Evolutionary conservation across 2,888 invertebrate species (phyloP), one percentile per base, ranked within the genome.

Genomic region (Agrochola lota): DNA sequence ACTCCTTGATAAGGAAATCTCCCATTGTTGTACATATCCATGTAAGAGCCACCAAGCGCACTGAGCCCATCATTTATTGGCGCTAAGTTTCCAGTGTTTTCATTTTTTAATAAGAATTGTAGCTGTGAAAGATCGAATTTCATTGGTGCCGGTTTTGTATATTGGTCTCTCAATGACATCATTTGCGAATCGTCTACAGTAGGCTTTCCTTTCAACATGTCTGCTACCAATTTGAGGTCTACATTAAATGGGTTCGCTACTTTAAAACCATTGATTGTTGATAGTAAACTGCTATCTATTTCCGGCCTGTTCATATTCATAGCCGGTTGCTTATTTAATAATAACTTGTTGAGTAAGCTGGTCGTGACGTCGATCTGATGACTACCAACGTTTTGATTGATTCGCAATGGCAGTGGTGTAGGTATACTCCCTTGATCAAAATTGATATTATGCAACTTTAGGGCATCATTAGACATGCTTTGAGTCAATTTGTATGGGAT

Each of bases 191-290:
- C 95, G 67, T 96, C 96, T 57, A 93, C 75, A 3, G 91, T 81
- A 49, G 94, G 85, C 89, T 96, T 97, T 35, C 96, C 96, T 91
- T 95, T 96, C 71, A 97, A 91, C 93, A 97, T 95, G 74, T 97
- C 97, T 49, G 96, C 94, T 2, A 97, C 95, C 63, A 97, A 87
- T 90, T 96, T 96, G 6, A 97, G 88, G 87, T 97, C 97, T 17
- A 97, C 92, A 86, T 97, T 97, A 78, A 95, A 97, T 23, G 97
- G 97, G 85, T 97, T 97, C 4, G 95, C 95, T n/a, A 97, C 95
- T 92, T 95, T 95, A 79, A 96, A 95, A 8, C 97, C 97, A 88
- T 97, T 96, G 40, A 97, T 95, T 1, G 94, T 96, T 6, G 97
- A 94, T 67, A 97, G 49, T 69, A 92, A 83, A 62, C 90, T 95